Conservation (phyloP, 2,113 vertebrate species). For the Coptodon bakossiorum region DNA sequence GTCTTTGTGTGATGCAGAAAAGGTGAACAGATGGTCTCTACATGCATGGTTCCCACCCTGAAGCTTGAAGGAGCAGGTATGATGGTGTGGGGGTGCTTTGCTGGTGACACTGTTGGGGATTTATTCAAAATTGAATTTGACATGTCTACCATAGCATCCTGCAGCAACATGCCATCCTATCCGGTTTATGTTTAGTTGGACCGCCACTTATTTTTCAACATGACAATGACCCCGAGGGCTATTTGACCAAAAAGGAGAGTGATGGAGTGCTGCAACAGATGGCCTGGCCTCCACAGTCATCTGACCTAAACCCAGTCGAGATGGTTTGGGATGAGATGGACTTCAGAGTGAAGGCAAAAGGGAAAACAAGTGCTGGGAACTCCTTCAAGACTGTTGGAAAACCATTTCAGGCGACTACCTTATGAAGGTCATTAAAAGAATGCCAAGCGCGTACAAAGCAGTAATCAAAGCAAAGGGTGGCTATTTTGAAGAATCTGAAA, state of each 20-base stretch:
- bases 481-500: background rate
- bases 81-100: fast-evolving
- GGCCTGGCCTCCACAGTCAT: background rate
- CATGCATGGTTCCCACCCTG: background rate
- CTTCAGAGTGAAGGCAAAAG: background rate
- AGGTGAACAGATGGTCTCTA: background rate
- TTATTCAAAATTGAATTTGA: background rate
- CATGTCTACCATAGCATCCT: background rate
- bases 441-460: background rate
- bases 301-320: background rate
- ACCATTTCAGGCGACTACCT: background rate
- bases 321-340: background rate
- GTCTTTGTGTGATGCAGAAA: background rate
- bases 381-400: background rate
- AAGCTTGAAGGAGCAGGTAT: background rate
- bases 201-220: background rate
- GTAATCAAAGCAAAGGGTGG: background rate
- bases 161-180: background rate
- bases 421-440: background rate
- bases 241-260: background rate
- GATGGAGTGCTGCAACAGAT: background rate
- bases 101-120: background rate
- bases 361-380: background rate
- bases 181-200: background rate
- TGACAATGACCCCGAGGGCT: background rate